Base-by-base conservation (phyloP, 1,140 invertebrate genomes). In the Drosophila saltans region DNA sequence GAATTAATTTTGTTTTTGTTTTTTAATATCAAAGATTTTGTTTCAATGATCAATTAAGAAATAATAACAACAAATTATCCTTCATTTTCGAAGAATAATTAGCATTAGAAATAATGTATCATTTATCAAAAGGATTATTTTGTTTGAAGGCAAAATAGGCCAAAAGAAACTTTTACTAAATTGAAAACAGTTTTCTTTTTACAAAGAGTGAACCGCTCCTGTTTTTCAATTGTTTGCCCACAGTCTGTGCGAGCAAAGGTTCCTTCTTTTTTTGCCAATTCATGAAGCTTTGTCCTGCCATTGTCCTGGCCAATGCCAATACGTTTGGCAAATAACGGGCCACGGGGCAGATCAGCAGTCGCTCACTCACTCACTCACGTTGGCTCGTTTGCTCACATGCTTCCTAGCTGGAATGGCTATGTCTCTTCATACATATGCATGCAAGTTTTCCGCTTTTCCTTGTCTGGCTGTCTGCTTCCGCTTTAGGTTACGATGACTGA, bases 401-500 rank as follows among this genome's bases (percentile, higher is more conserved):
- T 48, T 21, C 5, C 21, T 5, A 61, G 40, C 62, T 69, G 21
- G 43, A 3, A 52, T 52, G 8, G 21, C 45, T 52, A 24, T 26
- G 45, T 21, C 67, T 68, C 62, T 72, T 78, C 70, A 71, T 74
- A 78, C 80, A 79, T 72, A 84, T 89, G 78, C 81, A 78, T 89
- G 84, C 72, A 67, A 89, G 84, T 89, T 89, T 89, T 89, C 78
- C 84, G 84, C 84, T 89, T 89, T 89, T 89, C 84, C 84, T 72
- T 57, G 74, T 76, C 74, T 70, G 80, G 65, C 66, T 80, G 75
- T 71, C 63, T 60, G 79, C 71, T 88, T 88, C 83, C 83, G 83
- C 70, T 66, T 66, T 62, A 78, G 69, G 76, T 78, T 78, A 45
- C 56, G 55, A 30, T 55, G 45, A 48, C 11, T 7, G 41, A n/a